These are phyloP conservation scores for Lasioglossum morio DNA, from an alignment of 2,888 invertebrate genomes.

Conservation along the genomic window DNA sequence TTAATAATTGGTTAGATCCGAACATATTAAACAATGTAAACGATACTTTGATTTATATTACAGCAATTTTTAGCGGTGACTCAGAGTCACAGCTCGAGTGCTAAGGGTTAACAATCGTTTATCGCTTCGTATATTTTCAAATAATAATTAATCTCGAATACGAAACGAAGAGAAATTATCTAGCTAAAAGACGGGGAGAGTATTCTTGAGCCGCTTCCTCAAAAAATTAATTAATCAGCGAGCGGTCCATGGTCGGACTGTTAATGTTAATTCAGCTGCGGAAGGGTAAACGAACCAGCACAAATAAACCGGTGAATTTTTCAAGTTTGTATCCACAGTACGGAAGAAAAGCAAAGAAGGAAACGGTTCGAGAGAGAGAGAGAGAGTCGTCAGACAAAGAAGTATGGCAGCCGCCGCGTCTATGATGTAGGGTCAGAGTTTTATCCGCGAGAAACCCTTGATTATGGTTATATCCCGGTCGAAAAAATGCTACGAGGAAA, in stretches of 20 bases:
- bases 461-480: conserved; percentile 64
- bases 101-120: too few relatives aligned
- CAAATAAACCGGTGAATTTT: conserved; percentile 1
- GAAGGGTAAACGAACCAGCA: neutral
- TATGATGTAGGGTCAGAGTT: conserved; percentile 17
- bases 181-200: neutral
- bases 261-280: conserved; percentile 1
- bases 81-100: too few relatives aligned
- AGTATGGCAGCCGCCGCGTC: neutral
- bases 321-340: conserved; percentile 11
- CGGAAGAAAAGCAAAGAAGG: neutral
- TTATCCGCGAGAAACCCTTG: conserved; percentile 57
- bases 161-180: neutral
- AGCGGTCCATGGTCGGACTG: neutral
- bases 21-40: too few relatives aligned
- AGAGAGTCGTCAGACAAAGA: neutral
- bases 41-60: too few relatives aligned
- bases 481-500: conserved; percentile 54
- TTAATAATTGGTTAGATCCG: too few relatives aligned
- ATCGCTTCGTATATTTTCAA: neutral
- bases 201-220: neutral
- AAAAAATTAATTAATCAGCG: conserved; percentile 1
- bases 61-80: too few relatives aligned
- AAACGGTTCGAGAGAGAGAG: neutral
- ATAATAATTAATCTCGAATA: neutral